Conservation (phyloP, 2,113 vertebrate species). For the Melospiza georgiana region DNA sequence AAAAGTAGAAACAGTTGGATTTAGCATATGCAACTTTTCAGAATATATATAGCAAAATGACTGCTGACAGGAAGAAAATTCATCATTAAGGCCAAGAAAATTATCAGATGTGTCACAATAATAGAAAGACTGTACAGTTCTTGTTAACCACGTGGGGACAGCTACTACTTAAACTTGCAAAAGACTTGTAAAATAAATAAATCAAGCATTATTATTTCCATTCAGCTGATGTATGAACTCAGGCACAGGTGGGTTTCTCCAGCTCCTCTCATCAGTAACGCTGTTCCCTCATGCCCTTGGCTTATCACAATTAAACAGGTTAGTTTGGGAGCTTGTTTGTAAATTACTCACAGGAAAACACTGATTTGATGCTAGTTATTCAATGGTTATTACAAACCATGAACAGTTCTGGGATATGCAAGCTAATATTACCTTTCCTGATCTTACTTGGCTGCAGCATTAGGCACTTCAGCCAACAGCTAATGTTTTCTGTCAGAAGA, state of each 20-base stretch:
- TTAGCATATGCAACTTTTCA: background rate
- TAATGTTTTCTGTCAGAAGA: constrained; percentile 38
- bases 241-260: background rate
- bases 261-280: background rate
- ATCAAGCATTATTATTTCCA: background rate
- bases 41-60: background rate
- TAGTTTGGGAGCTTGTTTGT: background rate
- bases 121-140: background rate
- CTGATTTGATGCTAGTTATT: background rate
- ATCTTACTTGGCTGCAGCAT: constrained; percentile 8
- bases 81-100: background rate
- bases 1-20: background rate
- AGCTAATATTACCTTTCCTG: background rate
- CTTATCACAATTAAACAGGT: background rate
- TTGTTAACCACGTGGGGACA: background rate
- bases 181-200: background rate
- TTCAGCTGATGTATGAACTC: background rate
- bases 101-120: background rate
- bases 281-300: background rate
- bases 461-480: background rate
- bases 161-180: background rate
- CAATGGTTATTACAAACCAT: background rate
- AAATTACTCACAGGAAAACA: background rate
- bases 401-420: background rate
- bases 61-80: background rate